A percentile compares a stretch with the other conserved stretches of the same genome.
phyloP scores from a whole-genome alignment of 2,888 invertebrate species.

The Marronus borbonicus region DNA sequence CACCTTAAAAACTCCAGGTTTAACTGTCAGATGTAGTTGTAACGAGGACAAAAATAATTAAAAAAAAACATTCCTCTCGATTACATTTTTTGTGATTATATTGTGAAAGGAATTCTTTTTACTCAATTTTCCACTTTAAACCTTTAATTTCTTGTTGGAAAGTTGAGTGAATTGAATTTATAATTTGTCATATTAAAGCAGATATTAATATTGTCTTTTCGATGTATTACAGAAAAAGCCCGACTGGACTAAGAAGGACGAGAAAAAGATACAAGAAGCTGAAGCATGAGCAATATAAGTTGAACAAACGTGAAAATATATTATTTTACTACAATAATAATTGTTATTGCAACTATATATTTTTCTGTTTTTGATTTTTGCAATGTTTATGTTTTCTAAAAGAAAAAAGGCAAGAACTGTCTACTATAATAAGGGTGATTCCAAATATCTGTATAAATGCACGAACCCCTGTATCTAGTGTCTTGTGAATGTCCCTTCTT shows the following conservation, averaged over 20 bases:
- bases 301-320: constrained; percentile 38
- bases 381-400: constrained; percentile 44
- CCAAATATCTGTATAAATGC: constrained; percentile 51
- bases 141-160: not conserved
- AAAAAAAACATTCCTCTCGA: no score
- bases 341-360: constrained; percentile 46
- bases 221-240: constrained; percentile 88
- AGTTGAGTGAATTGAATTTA: constrained; percentile 41
- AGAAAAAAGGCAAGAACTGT: constrained; percentile 26
- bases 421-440: constrained; percentile 48
- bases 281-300: constrained; percentile 79
- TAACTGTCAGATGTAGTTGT: no score
- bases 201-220: constrained; percentile 55
- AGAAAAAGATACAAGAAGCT: constrained; percentile 88
- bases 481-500: constrained; percentile 53
- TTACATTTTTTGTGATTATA: no score
- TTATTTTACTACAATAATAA: constrained; percentile 35
- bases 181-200: not conserved
- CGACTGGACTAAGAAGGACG: constrained; percentile 95
- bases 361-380: constrained; percentile 37
- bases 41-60: no score
- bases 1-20: no score
- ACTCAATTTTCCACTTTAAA: not conserved
- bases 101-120: constrained; percentile 37
- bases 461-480: constrained; percentile 50